Conservation (phyloP, 2,113 vertebrate species). For the Pitta sordida region DNA sequence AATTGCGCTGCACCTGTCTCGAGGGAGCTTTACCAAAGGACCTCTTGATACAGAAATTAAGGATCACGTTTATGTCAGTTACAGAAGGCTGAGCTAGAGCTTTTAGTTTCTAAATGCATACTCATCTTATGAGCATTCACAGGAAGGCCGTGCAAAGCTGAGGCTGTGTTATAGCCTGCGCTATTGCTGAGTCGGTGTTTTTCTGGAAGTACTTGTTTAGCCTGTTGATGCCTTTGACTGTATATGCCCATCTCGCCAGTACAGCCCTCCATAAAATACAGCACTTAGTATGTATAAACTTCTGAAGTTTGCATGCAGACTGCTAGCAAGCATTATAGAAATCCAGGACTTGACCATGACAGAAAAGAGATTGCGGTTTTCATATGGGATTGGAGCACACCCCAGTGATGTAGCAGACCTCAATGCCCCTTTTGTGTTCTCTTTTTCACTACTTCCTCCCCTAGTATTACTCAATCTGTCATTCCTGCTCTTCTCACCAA, state of each 20-base stretch:
- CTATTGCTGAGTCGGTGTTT: not conserved
- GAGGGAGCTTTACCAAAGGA: not conserved
- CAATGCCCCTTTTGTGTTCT: not conserved
- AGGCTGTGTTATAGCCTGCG: too few relatives aligned
- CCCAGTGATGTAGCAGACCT: not conserved
- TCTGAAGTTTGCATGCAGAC: not conserved
- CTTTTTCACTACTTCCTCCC: not conserved
- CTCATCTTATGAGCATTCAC: not conserved
- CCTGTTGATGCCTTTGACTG: accelerated
- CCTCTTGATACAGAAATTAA: not conserved
- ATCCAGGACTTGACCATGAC: not conserved
- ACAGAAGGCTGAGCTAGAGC: not conserved
- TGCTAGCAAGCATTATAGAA: not conserved
- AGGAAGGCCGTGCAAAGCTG: not conserved
- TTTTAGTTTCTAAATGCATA: not conserved
- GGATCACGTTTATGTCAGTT: accelerated
- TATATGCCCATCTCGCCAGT: not conserved
- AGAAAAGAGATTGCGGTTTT: not conserved
- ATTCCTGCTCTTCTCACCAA: not conserved
- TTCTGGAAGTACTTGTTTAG: not conserved
- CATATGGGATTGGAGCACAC: not conserved
- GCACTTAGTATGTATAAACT: not conserved
- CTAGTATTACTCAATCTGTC: not conserved
- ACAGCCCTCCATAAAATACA: not conserved
- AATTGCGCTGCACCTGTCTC: accelerated